Percentiles rank a stretch among this genome's conserved stretches.
Conservation (phyloP, 1,140 invertebrate species). For the Heliconius hermathena region DNA sequence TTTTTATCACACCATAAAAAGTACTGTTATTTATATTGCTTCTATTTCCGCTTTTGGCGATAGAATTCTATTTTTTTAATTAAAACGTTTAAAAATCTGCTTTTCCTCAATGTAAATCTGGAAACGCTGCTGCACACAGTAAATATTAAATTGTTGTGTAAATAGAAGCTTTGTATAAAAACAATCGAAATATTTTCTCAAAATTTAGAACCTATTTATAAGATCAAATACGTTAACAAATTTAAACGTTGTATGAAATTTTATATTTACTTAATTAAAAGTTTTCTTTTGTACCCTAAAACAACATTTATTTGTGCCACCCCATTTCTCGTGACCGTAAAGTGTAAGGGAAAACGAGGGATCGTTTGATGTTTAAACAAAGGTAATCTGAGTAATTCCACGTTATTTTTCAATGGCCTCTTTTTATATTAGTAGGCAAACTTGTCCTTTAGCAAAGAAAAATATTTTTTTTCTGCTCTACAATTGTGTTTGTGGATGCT, state of each 20-base stretch:
- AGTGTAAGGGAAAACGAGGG: slow-evolving; percentile 20
- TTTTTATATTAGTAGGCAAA: slow-evolving; percentile 6
- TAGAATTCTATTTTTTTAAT: too few relatives aligned
- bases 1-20: too few relatives aligned
- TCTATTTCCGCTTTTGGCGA: too few relatives aligned
- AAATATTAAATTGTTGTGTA: too few relatives aligned
- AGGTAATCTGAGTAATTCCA: slow-evolving; percentile 23
- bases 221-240: not conserved
- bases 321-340: slow-evolving; percentile 14
- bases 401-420: slow-evolving; percentile 10
- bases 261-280: slow-evolving; percentile 13
- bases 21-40: too few relatives aligned
- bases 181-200: too few relatives aligned
- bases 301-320: slow-evolving; percentile 4
- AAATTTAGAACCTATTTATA: not conserved
- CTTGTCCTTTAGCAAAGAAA: not conserved
- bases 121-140: too few relatives aligned
- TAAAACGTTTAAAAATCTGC: too few relatives aligned
- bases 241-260: not conserved
- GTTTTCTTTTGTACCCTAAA: slow-evolving; percentile 12
- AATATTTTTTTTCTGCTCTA: not conserved
- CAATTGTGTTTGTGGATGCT: not conserved
- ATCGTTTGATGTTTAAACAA: slow-evolving; percentile 26
- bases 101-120: too few relatives aligned
- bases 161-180: too few relatives aligned